Conservation (phyloP, 2,797 vertebrate species). For the Cynodonichthys magdalenae region DNA sequence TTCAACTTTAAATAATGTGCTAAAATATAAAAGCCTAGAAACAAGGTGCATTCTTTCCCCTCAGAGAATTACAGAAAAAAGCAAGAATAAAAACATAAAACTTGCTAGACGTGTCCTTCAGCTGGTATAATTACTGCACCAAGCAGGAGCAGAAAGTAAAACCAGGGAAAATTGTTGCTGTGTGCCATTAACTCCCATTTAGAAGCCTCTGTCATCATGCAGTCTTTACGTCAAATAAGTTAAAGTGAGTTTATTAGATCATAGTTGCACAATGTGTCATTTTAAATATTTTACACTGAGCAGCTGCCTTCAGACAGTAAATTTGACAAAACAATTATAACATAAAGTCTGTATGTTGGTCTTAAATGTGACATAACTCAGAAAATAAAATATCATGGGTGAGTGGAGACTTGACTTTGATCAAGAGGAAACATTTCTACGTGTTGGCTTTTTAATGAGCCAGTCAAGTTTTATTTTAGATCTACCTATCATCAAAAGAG, state of each 20-base stretch:
- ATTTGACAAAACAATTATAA: background rate
- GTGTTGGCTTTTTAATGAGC: background rate
- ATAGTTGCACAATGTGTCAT: background rate
- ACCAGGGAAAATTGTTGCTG: too few species aligned
- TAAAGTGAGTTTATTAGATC: background rate
- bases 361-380: background rate
- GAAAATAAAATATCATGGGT: conserved; percentile 1
- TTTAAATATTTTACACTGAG: background rate
- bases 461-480: background rate
- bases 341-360: background rate
- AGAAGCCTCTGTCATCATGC: background rate
- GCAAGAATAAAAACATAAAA: background rate
- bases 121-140: too few species aligned
- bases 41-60: background rate
- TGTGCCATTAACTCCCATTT: background rate
- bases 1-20: too few species aligned
- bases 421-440: conserved; percentile 5
- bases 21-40: background rate
- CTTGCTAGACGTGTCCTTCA: background rate
- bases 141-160: background rate
- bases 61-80: background rate
- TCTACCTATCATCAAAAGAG: background rate
- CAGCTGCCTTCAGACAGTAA: background rate
- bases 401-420: conserved; percentile 3
- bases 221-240: background rate